Base-by-base conservation (phyloP, 2,113 vertebrate species). In the Grantiella picta region DNA sequence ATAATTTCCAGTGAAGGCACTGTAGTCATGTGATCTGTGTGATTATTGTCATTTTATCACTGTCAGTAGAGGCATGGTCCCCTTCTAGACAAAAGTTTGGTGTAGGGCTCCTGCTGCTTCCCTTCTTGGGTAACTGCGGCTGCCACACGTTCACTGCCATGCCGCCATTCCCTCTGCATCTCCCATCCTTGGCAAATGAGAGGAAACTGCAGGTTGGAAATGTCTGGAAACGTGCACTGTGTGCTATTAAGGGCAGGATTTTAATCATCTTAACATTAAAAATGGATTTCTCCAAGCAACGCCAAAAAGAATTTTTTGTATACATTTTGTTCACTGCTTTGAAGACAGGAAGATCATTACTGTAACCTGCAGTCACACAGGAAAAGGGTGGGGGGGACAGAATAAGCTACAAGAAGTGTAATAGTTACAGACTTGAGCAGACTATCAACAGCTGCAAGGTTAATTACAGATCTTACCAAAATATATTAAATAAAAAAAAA, bases 401-500 rank as follows among this genome's bases (percentile, higher is more conserved):
- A 90, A 57, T 13, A n/a, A 15, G 63, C 89, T 81, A 5, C 5
- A 2, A 3, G 2, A 82, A 90, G 52, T 91, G 40, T 92, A 71
- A 88, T 90, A 24, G 80, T 84, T 86, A 83, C 60, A 92, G 90
- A 85, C 68, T 92, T 3, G 0, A 93, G 85, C 89, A 91, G 95
- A 88, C 96, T 79, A 90, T 96, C 94, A 86, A 94, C 97, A 97
- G 96, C 97, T 98, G 97, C 95, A 89, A 66, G 79, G 92, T 93
- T 97, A 98, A 98, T 98, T 97, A 97, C 25, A 96, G 92, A 96
- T 92, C 89, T 95, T 92, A 86, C 82, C 33, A 92, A 93, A 86
- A 94, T 90, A 94, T 77, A 72, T 86, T 33, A 28, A 57, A 61
- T 35, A n/a, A 12, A 29, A 31, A 50, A 40, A 18, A 66, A 45